A percentile compares a stretch with the other conserved stretches of the same genome.
Evolutionary conservation across 1,140 invertebrate species (phyloP).

Genomic region (Pogonus chalceus): DNA sequence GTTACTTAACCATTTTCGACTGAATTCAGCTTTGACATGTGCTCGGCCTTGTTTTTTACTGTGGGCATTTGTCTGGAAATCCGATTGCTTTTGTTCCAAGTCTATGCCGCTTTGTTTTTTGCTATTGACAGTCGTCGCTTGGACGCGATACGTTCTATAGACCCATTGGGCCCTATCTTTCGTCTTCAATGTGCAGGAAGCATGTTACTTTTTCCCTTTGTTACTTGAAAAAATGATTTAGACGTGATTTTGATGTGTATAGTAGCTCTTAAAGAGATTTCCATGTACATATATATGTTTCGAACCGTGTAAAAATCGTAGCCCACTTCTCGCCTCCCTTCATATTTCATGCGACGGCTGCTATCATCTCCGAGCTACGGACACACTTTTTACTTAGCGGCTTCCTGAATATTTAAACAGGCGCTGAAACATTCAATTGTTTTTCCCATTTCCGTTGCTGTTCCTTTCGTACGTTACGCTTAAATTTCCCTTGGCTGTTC

Average conservation of each 20-base stretch:
- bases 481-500: not conserved
- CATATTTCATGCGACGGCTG: slow-evolving; percentile 6
- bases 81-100: not conserved
- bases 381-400: slow-evolving; percentile 2
- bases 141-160: not conserved
- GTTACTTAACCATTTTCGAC: not conserved
- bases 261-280: not conserved
- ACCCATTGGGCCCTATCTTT: too few relatives aligned
- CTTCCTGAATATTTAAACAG: slow-evolving; percentile 4
- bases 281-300: not conserved
- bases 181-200: too few relatives aligned
- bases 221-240: slow-evolving; percentile 3
- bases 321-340: not conserved
- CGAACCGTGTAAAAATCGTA: not conserved
- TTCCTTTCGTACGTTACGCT: not conserved
- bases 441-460: slow-evolving; percentile 1
- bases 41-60: not conserved
- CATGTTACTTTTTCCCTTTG: too few relatives aligned
- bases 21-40: not conserved
- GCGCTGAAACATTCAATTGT: slow-evolving; percentile 4
- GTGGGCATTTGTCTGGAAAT: not conserved
- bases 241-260: slow-evolving; percentile 1
- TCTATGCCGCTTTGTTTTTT: not conserved
- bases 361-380: not conserved
- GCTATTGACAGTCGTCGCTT: not conserved